Conservation (phyloP, 2,113 vertebrate species). For the Speoplatyrhinus poulsoni region DNA sequence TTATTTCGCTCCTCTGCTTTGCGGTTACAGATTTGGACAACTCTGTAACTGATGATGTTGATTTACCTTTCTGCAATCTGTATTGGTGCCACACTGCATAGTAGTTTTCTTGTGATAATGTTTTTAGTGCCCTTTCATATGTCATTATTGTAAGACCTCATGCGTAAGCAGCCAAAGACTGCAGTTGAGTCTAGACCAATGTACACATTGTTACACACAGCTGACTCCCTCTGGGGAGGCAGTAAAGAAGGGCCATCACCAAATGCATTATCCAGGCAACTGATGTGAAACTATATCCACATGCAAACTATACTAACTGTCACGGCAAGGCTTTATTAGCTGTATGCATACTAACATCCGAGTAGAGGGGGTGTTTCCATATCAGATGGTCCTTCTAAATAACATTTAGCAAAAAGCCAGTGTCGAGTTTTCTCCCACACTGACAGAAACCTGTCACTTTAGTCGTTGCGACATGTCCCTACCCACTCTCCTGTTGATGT, state of each 20-base stretch:
- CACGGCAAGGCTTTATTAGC: conserved; percentile 35
- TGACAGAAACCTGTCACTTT: conserved; percentile 38
- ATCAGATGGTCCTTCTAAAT: conserved; percentile 8
- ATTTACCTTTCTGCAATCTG: conserved; percentile 26
- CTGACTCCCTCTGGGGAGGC: neutral
- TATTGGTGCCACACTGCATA: conserved; percentile 8
- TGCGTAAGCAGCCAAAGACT: conserved; percentile 49
- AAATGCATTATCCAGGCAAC: conserved; percentile 27
- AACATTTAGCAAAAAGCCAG: neutral
- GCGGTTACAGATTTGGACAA: conserved; percentile 26
- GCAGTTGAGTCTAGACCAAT: conserved; percentile 30
- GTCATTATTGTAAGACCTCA: conserved; percentile 34
- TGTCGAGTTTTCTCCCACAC: conserved; percentile 27
- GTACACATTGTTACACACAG: conserved; percentile 12
- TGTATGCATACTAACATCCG: conserved; percentile 48
- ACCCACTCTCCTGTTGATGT: conserved; percentile 47
- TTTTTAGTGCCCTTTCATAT: conserved; percentile 30
- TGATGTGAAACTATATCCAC: conserved; percentile 37
- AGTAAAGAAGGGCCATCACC: conserved; percentile 31
- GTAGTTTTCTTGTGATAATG: neutral
- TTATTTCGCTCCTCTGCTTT: conserved; percentile 52
- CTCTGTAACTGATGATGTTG: conserved; percentile 31
- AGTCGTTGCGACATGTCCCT: conserved; percentile 8
- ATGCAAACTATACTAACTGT: conserved; percentile 33
- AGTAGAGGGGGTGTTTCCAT: conserved; percentile 23